Evolutionary conservation across 2,888 invertebrate genomes (phyloP), one percentile per base, ranked within the genome.

Genomic region (Mystacides longicornis): DNA sequence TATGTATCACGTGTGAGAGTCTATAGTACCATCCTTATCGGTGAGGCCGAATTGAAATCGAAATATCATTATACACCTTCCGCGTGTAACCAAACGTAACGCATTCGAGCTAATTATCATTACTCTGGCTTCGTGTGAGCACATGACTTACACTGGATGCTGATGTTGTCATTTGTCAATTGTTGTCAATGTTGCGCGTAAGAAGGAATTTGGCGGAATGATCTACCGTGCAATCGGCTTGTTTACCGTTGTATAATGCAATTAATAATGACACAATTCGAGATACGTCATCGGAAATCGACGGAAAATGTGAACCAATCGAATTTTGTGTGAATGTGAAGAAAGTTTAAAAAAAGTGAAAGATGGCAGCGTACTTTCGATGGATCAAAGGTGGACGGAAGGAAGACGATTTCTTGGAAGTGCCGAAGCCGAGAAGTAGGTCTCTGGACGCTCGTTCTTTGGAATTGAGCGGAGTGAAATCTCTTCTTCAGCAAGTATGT

Each of bases 391-490:
- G 81, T 49, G 81, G 79, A 63, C 72, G 78, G 63, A 81, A 79
- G 65, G 81, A 80, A 60, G 74, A 73, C 62, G 77, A 75, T 64
- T 77, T 77, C 64, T 77, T 73, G 66, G 74, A 78, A 47, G 71
- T 63, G 53, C 73, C 75, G 62, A 85, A 87, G 65, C 86, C 84
- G 9, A 78, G 87, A 52, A 87, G 87, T 68, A 77, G 85, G 58
- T 88, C 87, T 1, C 70, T 88, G 68, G 88, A 88, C 68, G 81
- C 87, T 23, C 81, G 83, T 61, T 81, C 85, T 7, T 71, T 87
- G 66, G 86, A 87, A 66, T 73, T 81, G 54, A 84, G 85, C 56
- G 87, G 87, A 31, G 78, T 86, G 60, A 76, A 78, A 52, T 68
- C 81, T 43, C 76, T 83, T 52, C 72, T 83, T 11, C 80, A 82